Conservation (phyloP, 2,888 invertebrate species). For the Cylloceria caligata region DNA sequence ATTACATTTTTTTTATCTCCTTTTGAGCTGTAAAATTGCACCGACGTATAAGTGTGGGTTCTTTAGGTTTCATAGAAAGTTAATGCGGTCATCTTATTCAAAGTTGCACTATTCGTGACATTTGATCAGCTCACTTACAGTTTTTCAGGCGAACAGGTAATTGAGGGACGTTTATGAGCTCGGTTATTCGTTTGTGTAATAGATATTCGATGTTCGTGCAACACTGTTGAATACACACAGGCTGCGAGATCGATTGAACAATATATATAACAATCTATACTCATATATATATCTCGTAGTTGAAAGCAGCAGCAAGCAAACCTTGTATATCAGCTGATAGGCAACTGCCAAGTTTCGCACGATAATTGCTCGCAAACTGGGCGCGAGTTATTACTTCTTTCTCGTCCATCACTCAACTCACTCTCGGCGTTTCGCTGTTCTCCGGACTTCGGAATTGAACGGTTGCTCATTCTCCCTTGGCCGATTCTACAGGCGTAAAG, state of each 20-base stretch:
- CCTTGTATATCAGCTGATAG: conserved; percentile 53
- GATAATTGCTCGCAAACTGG: conserved; percentile 70
- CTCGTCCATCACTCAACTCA: conserved; percentile 79
- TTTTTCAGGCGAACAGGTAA: background rate
- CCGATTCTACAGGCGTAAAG: conserved; percentile 75
- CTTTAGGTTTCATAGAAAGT: background rate
- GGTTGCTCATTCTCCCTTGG: conserved; percentile 78
- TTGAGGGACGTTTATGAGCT: conserved; percentile 48
- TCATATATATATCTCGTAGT: conserved; percentile 25
- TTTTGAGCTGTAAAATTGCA: too few species aligned
- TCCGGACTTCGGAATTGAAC: conserved; percentile 46
- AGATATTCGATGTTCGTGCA: conserved; percentile 38
- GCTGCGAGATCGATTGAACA: conserved; percentile 45
- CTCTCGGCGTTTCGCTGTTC: conserved; percentile 33
- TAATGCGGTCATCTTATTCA: background rate
- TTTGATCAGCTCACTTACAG: background rate
- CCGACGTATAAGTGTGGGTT: background rate
- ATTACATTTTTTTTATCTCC: too few species aligned
- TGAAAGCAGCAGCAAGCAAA: conserved; percentile 33
- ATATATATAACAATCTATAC: background rate
- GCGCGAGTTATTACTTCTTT: conserved; percentile 74
- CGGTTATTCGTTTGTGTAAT: conserved; percentile 22
- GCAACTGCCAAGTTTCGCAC: conserved; percentile 65
- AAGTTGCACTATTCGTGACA: background rate
- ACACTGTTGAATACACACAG: background rate